Conservation (phyloP, 2,888 invertebrate species). For the Hedya salicella region DNA sequence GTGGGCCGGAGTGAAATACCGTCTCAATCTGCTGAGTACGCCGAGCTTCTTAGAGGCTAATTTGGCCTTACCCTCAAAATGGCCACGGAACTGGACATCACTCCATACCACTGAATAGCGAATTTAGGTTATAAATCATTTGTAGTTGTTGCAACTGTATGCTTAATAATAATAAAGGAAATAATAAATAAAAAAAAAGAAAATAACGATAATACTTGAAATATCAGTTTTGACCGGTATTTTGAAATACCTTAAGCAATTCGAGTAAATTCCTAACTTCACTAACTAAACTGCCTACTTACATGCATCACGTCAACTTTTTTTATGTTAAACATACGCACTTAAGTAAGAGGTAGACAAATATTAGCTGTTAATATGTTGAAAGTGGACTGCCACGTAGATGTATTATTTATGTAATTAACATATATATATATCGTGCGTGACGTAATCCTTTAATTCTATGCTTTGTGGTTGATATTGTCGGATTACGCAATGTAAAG, state of each 20-base stretch:
- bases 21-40: too few relatives aligned
- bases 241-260: slow-evolving; percentile 6
- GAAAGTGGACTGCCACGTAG: slow-evolving; percentile 38
- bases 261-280: neutral
- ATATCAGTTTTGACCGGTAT: too few relatives aligned
- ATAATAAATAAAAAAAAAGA: too few relatives aligned
- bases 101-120: too few relatives aligned
- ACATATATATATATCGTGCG: neutral
- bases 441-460: slow-evolving; percentile 20
- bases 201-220: too few relatives aligned
- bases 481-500: slow-evolving; percentile 20
- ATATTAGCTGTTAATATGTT: slow-evolving; percentile 41
- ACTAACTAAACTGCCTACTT: slow-evolving; percentile 1
- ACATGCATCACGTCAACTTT: slow-evolving; percentile 1
- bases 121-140: too few relatives aligned
- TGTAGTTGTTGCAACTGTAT: too few relatives aligned
- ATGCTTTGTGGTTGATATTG: slow-evolving; percentile 26
- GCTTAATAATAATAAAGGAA: too few relatives aligned
- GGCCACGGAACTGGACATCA: too few relatives aligned
- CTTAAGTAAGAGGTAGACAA: slow-evolving; percentile 39
- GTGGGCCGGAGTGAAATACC: too few relatives aligned
- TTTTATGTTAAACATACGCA: slow-evolving; percentile 25
- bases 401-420: slow-evolving; percentile 39
- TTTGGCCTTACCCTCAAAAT: too few relatives aligned
- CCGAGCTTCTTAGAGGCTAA: too few relatives aligned